A percentile compares a stretch with the other conserved stretches of the same genome.
These are phyloP conservation scores for Thaumetopoea pityocampa DNA, from an alignment of 1,140 invertebrate genomes.

Conservation along the genomic window DNA sequence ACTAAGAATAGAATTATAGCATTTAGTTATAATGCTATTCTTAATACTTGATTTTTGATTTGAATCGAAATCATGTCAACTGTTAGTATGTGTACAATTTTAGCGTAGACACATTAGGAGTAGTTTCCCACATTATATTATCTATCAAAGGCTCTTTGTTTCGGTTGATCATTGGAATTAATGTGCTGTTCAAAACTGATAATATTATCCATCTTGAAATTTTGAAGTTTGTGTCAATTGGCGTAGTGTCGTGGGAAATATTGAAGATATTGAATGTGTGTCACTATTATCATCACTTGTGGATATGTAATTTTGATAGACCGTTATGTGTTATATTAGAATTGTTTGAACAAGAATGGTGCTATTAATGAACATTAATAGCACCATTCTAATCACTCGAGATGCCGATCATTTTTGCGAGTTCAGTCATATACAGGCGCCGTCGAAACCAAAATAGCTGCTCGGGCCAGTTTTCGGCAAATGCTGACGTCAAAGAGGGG, in stretches of 20 bases:
- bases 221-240: too few species aligned
- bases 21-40: too few species aligned
- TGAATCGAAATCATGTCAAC: too few species aligned
- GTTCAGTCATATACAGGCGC: constrained; percentile 42
- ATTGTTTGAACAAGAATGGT: constrained; percentile 7
- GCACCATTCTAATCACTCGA: constrained; percentile 32
- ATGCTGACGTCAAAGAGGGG: constrained; percentile 39
- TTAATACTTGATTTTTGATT: too few species aligned
- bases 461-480: constrained; percentile 35
- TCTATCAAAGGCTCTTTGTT: constrained; percentile 11
- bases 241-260: constrained; percentile 13
- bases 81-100: too few species aligned
- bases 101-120: too few species aligned
- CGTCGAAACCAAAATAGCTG: constrained; percentile 39
- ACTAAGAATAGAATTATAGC: too few species aligned
- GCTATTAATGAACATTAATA: constrained; percentile 15
- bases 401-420: constrained; percentile 43
- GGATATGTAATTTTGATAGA: constrained; percentile 5
- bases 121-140: too few species aligned
- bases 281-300: neutral
- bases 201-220: too few species aligned
- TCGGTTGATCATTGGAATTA: constrained; percentile 3
- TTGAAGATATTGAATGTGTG: neutral
- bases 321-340: constrained; percentile 7
- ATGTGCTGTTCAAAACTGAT: constrained; percentile 6